Base-by-base conservation (phyloP, 2,888 invertebrate genomes). In the Lypha dubia region DNA sequence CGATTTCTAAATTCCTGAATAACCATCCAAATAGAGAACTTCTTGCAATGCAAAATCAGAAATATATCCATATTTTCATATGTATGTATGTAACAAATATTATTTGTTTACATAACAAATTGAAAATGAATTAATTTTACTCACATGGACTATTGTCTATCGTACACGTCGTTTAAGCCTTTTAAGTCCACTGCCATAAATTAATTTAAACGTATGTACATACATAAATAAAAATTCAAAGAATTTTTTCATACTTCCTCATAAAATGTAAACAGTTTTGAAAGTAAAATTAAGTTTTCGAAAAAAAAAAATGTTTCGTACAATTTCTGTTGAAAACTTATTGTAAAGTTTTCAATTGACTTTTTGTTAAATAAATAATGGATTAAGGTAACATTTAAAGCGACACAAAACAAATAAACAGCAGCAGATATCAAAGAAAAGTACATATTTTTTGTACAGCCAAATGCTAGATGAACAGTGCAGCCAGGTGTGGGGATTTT, bases 211-310 rank as follows among this genome's bases (percentile, higher is more conserved):
- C 41, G 44, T 63, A n/a, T n/a, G n/a, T n/a, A n/a, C n/a, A n/a
- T n/a, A n/a, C n/a, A n/a, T n/a, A 62, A 49, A 70, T 56, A 79
- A 24, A 62, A 63, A 71, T 58, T 58, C 71, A 24, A 8, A 58
- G 35, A 79, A 71, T 79, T 56, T 53, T 20, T 79, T 35, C 63
- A 20, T 79, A 79, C 63, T 71, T 71, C 79, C 71, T 71, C 15
- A 79, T 71, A 35, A 56, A 71, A 79, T 68, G 63, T 79, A 79
- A 79, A 79, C 44, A 79, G 2, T 79, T 79, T 71, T 79, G 71
- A 63, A 71, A 71, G 51, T 68, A 60, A 77, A 68, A 60, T 77
- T 58, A 15, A n/a, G 13, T 68, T 79, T 62, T 44, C 63, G 58
- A 60, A 46, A 56, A 32, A 46, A n/a, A n/a, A n/a, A n/a, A n/a